Base-by-base conservation (phyloP, 2,113 vertebrate genomes). In the Urocitellus parryii region DNA sequence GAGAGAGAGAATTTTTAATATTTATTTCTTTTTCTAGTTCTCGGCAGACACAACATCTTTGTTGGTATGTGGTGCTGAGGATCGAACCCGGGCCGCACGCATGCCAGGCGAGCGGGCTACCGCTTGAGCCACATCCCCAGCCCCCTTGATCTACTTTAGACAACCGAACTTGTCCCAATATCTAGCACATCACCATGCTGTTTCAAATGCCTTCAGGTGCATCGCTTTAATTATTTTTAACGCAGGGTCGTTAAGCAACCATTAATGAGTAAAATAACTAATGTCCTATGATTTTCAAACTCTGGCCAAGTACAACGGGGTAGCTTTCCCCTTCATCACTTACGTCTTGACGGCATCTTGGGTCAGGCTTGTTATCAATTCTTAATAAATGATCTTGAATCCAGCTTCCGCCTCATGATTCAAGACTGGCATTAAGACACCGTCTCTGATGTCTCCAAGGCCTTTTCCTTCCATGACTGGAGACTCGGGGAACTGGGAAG, bases 181-280 rank as follows among this genome's bases (percentile, higher is more conserved):
- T 83, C 42, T 76, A 72, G 20, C 83, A 8, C n/a, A 37, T 8
- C 74, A 42, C 17, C 58, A n/a, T 27, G 6, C 32, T 12, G 42
- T 53, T 76, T 84, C 32, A 73, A 56, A 67, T 63, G 87, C 61
- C 78, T 67, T 51, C 63, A 37, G 32, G 58, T 48, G n/a, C 24
- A 65, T 93, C 10, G 25, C 42, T 92, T 83, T 88, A 88, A 81
- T 95, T 77, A 72, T 61, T 53, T 83, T 39, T 42, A 95, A 96
- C 80, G 48, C 20, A 53, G 73, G 73, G 42, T 67, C 45, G 32
- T 70, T 85, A 80, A 61, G 29, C 1, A 10, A 53, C 81, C 87
- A 77, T 53, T 79, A 88, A 88, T 77, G 86, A 42, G 58, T 80
- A 37, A 72, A 61, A 76, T 87, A 88, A 88, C 84, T 91, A 91